Conservation (phyloP, 2,113 vertebrate species). For the Pica pica region DNA sequence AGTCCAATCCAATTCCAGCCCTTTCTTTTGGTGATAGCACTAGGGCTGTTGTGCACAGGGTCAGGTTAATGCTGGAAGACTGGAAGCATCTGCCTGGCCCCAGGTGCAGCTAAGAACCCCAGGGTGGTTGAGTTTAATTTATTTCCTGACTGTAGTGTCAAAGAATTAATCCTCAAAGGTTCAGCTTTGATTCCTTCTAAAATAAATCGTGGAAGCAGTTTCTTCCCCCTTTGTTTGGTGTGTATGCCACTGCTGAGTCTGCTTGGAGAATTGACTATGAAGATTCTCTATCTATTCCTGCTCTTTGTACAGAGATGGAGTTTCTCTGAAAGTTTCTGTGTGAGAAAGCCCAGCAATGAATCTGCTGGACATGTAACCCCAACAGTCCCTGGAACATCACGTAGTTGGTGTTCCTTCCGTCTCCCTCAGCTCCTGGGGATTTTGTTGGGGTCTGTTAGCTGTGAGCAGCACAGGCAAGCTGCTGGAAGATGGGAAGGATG, state of each 20-base stretch:
- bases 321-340: background rate
- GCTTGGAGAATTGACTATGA: background rate
- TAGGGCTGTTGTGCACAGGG: background rate
- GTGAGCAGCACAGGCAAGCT: background rate
- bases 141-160: background rate
- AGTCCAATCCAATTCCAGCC: background rate
- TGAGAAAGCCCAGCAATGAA: background rate
- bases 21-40: background rate
- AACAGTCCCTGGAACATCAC: background rate
- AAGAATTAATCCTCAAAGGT: background rate
- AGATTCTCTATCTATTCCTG: background rate
- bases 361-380: background rate
- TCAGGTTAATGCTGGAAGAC: background rate
- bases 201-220: background rate
- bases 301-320: background rate
- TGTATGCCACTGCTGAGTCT: background rate
- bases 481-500: conserved; percentile 21
- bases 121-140: background rate
- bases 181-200: background rate
- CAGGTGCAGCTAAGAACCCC: background rate
- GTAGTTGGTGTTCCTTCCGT: background rate
- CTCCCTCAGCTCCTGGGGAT: background rate
- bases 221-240: fast-evolving
- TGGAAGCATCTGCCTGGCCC: background rate
- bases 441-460: background rate